Conservation (phyloP, 37 sponge, comb jelly and placozoan species). For the Petrosia ficiformis region DNA sequence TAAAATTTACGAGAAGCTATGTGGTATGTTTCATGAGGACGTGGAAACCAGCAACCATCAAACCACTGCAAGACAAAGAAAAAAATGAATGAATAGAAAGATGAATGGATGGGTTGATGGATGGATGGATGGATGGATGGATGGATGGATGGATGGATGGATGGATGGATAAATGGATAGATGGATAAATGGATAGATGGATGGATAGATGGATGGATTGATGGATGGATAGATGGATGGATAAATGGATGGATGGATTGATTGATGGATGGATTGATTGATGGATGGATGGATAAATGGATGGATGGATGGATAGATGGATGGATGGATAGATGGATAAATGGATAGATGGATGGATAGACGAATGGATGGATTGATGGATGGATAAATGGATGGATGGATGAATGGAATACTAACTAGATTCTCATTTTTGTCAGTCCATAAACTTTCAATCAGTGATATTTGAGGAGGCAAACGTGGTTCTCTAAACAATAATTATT, state of each 20-base stretch:
- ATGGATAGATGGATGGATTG: background rate
- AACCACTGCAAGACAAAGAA: conserved; percentile 65
- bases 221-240: background rate
- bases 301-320: conserved; percentile 13
- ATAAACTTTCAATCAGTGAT: conserved; percentile 65
- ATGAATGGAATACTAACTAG: conserved; percentile 21
- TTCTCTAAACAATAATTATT: background rate
- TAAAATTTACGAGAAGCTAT: conserved; percentile 73
- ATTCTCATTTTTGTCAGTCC: conserved; percentile 44
- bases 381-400: background rate
- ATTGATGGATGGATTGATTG: background rate
- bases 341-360: background rate
- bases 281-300: background rate
- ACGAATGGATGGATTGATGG: background rate
- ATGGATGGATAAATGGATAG: background rate
- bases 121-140: background rate
- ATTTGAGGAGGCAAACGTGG: conserved; percentile 41
- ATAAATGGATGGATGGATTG: conserved; percentile 22
- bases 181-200: background rate
- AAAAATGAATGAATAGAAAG: no score
- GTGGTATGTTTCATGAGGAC: conserved; percentile 90
- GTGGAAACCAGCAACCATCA: conserved; percentile 79
- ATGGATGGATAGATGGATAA: background rate
- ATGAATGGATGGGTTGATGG: background rate
- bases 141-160: background rate